Percentiles rank a stretch among this genome's conserved stretches.
phyloP scores from a whole-genome alignment of 2,888 invertebrate species.

The Dicyrtoma fusca region DNA sequence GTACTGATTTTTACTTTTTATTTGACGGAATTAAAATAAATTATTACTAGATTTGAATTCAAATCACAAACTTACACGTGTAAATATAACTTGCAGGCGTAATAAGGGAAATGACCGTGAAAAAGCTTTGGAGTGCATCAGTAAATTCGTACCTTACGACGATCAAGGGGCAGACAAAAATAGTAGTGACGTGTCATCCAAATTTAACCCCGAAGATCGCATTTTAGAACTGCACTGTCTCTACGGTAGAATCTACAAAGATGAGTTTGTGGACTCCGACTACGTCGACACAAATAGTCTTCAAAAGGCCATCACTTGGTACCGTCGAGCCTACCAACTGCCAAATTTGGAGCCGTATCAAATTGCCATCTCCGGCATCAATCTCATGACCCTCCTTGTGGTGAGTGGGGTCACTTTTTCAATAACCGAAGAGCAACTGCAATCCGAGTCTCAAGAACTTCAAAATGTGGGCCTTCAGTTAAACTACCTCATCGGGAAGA shows the following conservation, averaged over 20 bases:
- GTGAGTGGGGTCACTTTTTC: slow-evolving; percentile 77
- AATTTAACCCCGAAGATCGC: too few relatives aligned
- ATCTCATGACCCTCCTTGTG: slow-evolving; percentile 93
- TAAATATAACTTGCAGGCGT: slow-evolving; percentile 71
- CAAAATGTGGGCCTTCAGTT: slow-evolving; percentile 92
- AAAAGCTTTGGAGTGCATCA: slow-evolving; percentile 87
- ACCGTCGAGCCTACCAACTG: slow-evolving; percentile 94
- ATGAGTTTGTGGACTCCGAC: slow-evolving; percentile 94
- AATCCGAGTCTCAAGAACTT: slow-evolving; percentile 86
- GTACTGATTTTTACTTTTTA: too few relatives aligned
- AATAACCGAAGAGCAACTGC: slow-evolving; percentile 58
- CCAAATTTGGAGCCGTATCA: slow-evolving; percentile 80
- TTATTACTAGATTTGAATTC: too few relatives aligned
- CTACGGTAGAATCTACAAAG: slow-evolving; percentile 96
- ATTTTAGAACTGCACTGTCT: slow-evolving; percentile 66
- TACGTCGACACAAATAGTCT: slow-evolving; percentile 86
- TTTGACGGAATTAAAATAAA: too few relatives aligned
- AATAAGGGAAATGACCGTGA: slow-evolving; percentile 93
- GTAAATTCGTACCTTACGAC: slow-evolving; percentile 59
- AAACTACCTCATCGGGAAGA: slow-evolving; percentile 96
- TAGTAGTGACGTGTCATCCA: too few relatives aligned
- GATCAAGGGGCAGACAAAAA: too few relatives aligned
- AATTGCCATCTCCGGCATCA: slow-evolving; percentile 87
- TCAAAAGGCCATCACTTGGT: slow-evolving; percentile 94
- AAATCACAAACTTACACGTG: too few relatives aligned